These are phyloP conservation scores for Capitella teleta DNA, from an alignment of 1,140 invertebrate species.

Conservation along the genomic window DNA sequence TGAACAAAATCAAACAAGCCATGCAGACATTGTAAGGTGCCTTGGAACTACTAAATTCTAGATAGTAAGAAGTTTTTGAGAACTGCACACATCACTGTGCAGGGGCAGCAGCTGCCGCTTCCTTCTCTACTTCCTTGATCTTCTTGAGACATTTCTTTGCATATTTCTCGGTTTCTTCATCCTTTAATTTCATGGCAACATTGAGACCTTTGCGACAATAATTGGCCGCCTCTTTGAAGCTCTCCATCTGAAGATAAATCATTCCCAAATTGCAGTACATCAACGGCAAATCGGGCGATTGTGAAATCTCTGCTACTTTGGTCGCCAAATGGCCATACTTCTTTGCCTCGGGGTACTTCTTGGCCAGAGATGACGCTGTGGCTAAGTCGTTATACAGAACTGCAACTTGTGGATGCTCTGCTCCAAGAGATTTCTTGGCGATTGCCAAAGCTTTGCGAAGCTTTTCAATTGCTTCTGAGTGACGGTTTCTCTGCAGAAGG, in stretches of 20 bases:
- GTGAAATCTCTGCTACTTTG: slow-evolving; percentile 50
- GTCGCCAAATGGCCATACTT: slow-evolving; percentile 60
- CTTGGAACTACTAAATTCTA: no score
- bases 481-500: slow-evolving; percentile 51
- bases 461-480: slow-evolving; percentile 53
- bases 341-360: slow-evolving; percentile 58
- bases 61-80: no score
- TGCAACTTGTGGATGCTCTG: slow-evolving; percentile 59
- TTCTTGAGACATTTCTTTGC: slow-evolving; percentile 52
- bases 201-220: slow-evolving; percentile 58
- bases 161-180: slow-evolving; percentile 53
- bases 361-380: slow-evolving; percentile 54
- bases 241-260: slow-evolving; percentile 59
- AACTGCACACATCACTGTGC: no score
- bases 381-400: slow-evolving; percentile 76
- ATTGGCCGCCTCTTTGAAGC: slow-evolving; percentile 58
- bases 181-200: slow-evolving; percentile 53
- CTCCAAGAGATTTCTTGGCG: slow-evolving; percentile 54
- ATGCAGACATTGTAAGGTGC: no score
- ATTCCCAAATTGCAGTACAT: slow-evolving; percentile 70
- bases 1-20: no score
- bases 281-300: slow-evolving; percentile 52
- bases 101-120: no score
- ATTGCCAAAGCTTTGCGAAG: slow-evolving; percentile 60
- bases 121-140: neutral